Conservation (phyloP, 2,113 vertebrate species). For the Cheirogaleus medius region DNA sequence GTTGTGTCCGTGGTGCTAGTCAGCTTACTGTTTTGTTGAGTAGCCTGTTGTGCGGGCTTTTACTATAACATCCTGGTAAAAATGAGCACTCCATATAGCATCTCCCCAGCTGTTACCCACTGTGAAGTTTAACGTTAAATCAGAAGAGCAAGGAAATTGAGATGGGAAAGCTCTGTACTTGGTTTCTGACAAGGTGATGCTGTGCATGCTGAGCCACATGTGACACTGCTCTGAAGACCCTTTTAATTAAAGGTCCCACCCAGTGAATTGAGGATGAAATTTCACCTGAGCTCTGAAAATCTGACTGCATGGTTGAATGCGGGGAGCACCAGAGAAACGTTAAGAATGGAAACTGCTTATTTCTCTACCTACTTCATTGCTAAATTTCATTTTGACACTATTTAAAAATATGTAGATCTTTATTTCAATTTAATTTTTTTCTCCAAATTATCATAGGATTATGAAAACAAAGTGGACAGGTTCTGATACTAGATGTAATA, state of each 20-base stretch:
- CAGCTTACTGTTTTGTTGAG: neutral
- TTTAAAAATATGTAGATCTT: constrained; percentile 16
- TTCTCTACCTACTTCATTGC: neutral
- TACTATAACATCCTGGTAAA: neutral
- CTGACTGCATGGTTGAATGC: neutral
- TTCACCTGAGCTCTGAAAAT: neutral
- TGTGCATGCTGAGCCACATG: accelerated
- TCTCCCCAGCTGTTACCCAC: neutral
- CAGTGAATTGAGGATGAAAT: neutral
- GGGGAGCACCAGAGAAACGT: neutral
- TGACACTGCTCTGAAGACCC: neutral
- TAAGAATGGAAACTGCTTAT: neutral
- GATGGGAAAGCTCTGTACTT: neutral
- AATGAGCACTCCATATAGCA: neutral
- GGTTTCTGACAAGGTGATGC: neutral
- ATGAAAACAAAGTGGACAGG: neutral
- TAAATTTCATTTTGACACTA: neutral
- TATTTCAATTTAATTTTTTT: neutral
- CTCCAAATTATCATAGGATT: neutral
- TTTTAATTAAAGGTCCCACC: neutral
- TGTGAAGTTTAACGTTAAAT: neutral
- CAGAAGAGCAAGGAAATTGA: neutral
- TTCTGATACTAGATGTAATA: neutral
- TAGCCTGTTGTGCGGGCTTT: constrained; percentile 8
- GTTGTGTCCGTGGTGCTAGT: neutral